phyloP scores from a whole-genome alignment of 2,797 vertebrate genomes.

The Myotis planiceps region DNA sequence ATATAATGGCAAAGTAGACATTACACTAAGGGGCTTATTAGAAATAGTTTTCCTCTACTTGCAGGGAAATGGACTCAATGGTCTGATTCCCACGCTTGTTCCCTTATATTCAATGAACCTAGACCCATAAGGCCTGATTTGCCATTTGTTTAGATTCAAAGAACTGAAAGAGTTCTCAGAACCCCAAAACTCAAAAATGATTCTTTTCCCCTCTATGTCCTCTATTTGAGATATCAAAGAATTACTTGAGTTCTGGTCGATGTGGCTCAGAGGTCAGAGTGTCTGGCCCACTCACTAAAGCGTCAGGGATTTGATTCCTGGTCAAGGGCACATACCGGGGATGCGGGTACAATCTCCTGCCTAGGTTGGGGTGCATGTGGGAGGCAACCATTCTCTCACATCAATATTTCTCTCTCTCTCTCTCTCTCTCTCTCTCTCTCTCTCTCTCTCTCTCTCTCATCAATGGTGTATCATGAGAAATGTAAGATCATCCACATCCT shows the following conservation, averaged over 20 bases:
- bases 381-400: too few relatives aligned
- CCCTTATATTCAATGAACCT: conserved; percentile 12
- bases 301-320: too few relatives aligned
- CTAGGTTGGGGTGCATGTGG: too few relatives aligned
- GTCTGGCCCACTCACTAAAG: too few relatives aligned
- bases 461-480: not conserved
- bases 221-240: not conserved
- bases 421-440: too few relatives aligned
- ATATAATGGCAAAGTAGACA: not conserved
- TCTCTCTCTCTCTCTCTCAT: too few relatives aligned
- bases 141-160: conserved; percentile 10
- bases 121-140: not conserved
- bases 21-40: not conserved
- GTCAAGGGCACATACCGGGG: too few relatives aligned
- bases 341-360: too few relatives aligned
- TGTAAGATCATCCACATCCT: not conserved
- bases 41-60: conserved; percentile 35
- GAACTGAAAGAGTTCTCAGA: conserved; percentile 16
- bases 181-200: not conserved
- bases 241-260: not conserved
- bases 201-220: not conserved
- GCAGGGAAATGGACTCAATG: conserved; percentile 38
- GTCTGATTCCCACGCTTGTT: conserved; percentile 29
- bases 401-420: too few relatives aligned
- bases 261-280: too few relatives aligned